phyloP scores from a whole-genome alignment of 1,140 invertebrate species.

The Leptopilina boulardi region DNA sequence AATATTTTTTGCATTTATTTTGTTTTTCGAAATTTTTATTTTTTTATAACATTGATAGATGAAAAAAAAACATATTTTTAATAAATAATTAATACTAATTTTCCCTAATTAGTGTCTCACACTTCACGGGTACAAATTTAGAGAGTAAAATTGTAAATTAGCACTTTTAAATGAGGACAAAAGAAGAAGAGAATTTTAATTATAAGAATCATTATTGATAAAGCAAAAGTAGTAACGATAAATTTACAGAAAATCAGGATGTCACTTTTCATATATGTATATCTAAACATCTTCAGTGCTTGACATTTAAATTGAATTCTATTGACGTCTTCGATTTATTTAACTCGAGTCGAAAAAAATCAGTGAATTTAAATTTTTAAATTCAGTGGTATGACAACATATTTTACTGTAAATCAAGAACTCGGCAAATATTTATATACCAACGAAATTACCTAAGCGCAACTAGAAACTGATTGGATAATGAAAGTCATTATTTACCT shows the following conservation, averaged over 20 bases:
- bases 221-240: too few species aligned
- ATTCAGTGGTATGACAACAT: slow-evolving; percentile 11
- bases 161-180: too few species aligned
- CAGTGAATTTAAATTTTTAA: background rate
- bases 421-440: slow-evolving; percentile 20
- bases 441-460: background rate
- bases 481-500: slow-evolving; percentile 10
- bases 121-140: too few species aligned
- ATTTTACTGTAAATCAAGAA: background rate
- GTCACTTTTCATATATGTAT: background rate
- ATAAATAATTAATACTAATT: too few species aligned
- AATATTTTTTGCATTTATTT: too few species aligned
- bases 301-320: slow-evolving; percentile 9
- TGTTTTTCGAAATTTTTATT: too few species aligned
- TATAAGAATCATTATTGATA: too few species aligned
- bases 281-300: background rate
- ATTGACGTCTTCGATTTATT: slow-evolving; percentile 5
- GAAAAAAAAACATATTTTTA: too few species aligned
- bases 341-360: background rate
- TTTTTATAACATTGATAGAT: too few species aligned
- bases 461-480: background rate
- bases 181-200: too few species aligned
- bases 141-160: too few species aligned
- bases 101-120: too few species aligned
- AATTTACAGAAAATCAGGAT: slow-evolving; percentile 3